These are phyloP conservation scores for Eristalis intricaria DNA, from an alignment of 2,888 invertebrate species.

Conservation along the genomic window DNA sequence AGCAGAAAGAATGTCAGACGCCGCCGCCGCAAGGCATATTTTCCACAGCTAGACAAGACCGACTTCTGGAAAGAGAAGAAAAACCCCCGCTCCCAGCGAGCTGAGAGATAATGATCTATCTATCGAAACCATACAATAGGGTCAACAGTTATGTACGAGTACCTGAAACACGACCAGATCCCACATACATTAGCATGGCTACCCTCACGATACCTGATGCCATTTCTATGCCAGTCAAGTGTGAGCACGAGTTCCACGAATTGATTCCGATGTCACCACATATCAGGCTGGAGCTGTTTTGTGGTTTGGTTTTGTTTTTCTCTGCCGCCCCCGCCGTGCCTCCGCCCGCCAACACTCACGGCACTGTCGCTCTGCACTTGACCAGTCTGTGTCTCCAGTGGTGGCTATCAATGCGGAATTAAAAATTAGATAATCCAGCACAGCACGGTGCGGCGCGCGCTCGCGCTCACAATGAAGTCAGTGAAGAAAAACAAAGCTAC, in stretches of 20 bases:
- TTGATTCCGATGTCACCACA: constrained; percentile 20
- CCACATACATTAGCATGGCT: constrained; percentile 3
- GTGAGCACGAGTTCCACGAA: constrained; percentile 34
- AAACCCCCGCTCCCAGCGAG: neutral
- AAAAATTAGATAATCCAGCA: constrained; percentile 63
- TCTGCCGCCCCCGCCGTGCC: neutral
- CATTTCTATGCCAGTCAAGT: constrained; percentile 21
- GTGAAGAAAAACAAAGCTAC: constrained; percentile 34
- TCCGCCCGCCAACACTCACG: neutral
- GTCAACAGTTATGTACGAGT: constrained; percentile 25
- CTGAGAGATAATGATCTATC: constrained; percentile 1
- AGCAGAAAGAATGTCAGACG: constrained; percentile 8
- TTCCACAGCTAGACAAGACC: neutral
- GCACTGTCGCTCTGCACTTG: constrained; percentile 52
- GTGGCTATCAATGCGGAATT: constrained; percentile 66
- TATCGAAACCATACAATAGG: constrained; percentile 12
- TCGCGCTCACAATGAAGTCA: constrained; percentile 5
- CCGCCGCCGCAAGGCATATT: neutral
- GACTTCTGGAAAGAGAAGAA: neutral
- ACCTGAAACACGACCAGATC: constrained; percentile 14
- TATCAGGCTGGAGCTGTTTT: constrained; percentile 20
- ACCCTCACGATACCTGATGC: constrained; percentile 10
- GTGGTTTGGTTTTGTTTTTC: constrained; percentile 36
- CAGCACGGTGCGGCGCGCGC: neutral
- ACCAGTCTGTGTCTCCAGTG: constrained; percentile 52